These are phyloP conservation scores for Synanthedon andrenaeformis DNA, from an alignment of 2,888 invertebrate species.

Conservation along the genomic window DNA sequence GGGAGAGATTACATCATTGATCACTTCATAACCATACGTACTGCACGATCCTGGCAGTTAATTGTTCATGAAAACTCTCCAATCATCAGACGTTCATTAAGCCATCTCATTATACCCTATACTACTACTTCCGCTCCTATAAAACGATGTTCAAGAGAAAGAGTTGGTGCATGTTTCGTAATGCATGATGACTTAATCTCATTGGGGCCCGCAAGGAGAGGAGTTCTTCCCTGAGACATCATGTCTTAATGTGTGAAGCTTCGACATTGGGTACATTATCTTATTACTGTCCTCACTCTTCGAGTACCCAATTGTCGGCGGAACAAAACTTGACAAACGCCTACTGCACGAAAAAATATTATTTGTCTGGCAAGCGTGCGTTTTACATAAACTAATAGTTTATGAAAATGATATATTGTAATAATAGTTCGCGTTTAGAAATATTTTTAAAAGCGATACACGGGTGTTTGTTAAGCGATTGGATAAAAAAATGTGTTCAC, in stretches of 20 bases:
- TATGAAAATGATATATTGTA: no score
- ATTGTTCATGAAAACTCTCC: conserved; percentile 29
- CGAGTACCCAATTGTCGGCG: no score
- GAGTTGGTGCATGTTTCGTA: conserved; percentile 45
- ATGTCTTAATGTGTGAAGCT: no score
- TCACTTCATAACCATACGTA: conserved; percentile 42
- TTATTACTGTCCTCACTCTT: no score
- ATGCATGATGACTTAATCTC: conserved; percentile 41
- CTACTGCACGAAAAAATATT: no score
- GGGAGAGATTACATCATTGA: conserved; percentile 47
- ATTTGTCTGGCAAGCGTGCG: no score
- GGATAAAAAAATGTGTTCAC: neutral
- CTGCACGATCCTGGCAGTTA: conserved; percentile 52
- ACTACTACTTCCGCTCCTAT: conserved; percentile 35
- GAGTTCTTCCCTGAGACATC: conserved; percentile 15
- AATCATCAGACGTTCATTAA: conserved; percentile 31
- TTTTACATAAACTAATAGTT: no score
- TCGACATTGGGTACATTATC: no score
- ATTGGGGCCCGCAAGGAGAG: conserved; percentile 22
- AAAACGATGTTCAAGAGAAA: conserved; percentile 29
- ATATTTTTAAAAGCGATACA: no score
- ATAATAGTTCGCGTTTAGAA: no score
- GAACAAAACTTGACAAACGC: no score
- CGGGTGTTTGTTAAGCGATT: no score
- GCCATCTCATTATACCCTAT: conserved; percentile 36